Evolutionary conservation across 2,113 vertebrate species (phyloP).

Genomic region (Colossoma macropomum): DNA sequence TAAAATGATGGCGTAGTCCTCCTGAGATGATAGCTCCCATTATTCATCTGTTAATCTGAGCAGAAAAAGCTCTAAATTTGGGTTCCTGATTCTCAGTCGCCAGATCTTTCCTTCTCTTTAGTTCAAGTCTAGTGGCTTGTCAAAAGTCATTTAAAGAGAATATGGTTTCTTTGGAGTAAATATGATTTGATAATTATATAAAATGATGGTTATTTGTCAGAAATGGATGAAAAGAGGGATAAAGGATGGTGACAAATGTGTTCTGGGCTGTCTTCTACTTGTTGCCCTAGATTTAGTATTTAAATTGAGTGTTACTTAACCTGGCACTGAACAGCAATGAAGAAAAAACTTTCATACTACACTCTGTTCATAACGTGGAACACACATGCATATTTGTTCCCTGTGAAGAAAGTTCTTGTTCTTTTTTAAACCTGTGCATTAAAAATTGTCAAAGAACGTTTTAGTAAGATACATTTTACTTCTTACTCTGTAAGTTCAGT

Average conservation of each 20-base stretch:
- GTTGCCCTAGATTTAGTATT: background rate
- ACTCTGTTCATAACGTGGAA: background rate
- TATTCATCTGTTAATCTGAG: conserved; percentile 43
- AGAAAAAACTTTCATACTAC: background rate
- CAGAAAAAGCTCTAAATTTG: conserved; percentile 21
- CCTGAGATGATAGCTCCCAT: conserved; percentile 43
- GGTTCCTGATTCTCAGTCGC: conserved; percentile 23
- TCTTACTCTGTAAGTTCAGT: background rate
- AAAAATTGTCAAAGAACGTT: too few species aligned
- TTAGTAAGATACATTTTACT: too few species aligned
- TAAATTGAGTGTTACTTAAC: background rate
- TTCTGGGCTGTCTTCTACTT: background rate
- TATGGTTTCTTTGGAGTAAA: conserved; percentile 4
- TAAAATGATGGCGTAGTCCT: conserved; percentile 27
- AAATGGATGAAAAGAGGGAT: conserved; percentile 1
- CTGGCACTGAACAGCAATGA: too few species aligned
- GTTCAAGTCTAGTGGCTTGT: conserved; percentile 23
- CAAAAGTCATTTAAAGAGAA: conserved; percentile 41
- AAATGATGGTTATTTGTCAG: conserved; percentile 32
- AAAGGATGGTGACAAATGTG: conserved; percentile 12
- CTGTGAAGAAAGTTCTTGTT: background rate
- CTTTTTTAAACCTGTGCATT: too few species aligned
- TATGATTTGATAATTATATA: conserved; percentile 20
- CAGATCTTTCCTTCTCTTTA: background rate
- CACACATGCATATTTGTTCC: background rate